Evolutionary conservation across 2,113 vertebrate species (phyloP).

Genomic region (Nycticebus coucang): DNA sequence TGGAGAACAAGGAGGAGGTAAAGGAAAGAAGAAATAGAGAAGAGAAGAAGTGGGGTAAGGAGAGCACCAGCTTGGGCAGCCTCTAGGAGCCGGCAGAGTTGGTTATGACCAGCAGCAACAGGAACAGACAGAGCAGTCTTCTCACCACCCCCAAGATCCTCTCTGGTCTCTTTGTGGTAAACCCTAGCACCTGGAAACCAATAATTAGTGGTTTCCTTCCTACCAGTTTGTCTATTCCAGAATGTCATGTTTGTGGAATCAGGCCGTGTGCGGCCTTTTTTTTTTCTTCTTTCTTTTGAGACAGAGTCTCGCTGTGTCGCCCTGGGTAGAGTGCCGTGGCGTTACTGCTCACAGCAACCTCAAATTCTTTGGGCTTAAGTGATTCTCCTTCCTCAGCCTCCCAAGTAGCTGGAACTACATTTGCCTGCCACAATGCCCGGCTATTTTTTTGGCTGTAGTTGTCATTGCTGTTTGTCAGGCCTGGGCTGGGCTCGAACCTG

Average conservation of each 20-base stretch:
- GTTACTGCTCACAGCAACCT: no score
- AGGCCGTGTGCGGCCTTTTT: no score
- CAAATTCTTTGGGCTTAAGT: no score
- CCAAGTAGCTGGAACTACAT: no score
- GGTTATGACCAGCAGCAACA: not conserved
- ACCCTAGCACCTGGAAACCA: not conserved
- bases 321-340: no score
- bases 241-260: not conserved
- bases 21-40: not conserved
- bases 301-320: no score
- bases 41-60: not conserved
- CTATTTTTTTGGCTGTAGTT: no score
- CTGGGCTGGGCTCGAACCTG: no score
- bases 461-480: no score
- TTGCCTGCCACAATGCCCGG: no score
- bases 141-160: not conserved
- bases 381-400: no score
- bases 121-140: not conserved
- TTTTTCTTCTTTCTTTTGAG: no score
- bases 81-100: not conserved
- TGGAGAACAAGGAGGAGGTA: not conserved
- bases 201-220: not conserved
- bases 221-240: not conserved
- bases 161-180: not conserved
- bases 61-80: not conserved